phyloP scores from a whole-genome alignment of 1,140 invertebrate species.

The Acyrthosiphon pisum region DNA sequence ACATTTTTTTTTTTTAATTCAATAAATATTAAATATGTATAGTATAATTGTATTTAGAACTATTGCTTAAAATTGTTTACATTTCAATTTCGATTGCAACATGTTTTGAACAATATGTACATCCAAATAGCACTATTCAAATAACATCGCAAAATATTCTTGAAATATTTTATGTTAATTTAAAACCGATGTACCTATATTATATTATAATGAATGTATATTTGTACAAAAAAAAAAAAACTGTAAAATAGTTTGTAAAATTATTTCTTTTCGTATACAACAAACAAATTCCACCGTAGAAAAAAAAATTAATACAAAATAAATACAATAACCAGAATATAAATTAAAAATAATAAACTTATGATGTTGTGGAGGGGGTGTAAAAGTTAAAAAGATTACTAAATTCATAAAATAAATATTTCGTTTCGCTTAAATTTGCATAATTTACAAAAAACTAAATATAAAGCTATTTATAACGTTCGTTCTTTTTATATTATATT shows the following conservation, averaged over 20 bases:
- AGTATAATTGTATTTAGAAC: not conserved
- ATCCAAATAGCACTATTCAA: too few relatives aligned
- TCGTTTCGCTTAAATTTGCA: slow-evolving; percentile 30
- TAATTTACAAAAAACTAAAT: not conserved
- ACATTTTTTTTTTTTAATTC: not conserved
- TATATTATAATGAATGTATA: too few relatives aligned
- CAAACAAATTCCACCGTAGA: not conserved
- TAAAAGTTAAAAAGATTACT: slow-evolving; percentile 28
- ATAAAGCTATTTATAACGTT: slow-evolving; percentile 32
- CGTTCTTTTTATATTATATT: not conserved
- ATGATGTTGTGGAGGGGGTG: not conserved
- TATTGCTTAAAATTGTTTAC: too few relatives aligned
- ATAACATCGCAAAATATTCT: not conserved
- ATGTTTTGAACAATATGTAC: too few relatives aligned
- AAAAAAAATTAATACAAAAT: slow-evolving; percentile 1
- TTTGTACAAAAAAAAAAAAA: not conserved
- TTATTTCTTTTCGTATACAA: not conserved
- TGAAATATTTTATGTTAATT: not conserved
- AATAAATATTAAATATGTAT: not conserved
- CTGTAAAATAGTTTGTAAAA: not conserved
- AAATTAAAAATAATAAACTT: slow-evolving; percentile 44
- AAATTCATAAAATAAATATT: slow-evolving; percentile 44
- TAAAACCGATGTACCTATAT: not conserved
- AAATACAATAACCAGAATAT: slow-evolving; percentile 24
- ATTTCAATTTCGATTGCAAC: not conserved